A percentile compares a stretch with the other conserved stretches of the same genome.
These are phyloP conservation scores for Hippocampus zosterae DNA, from an alignment of 2,113 vertebrate species.

Conservation along the genomic window DNA sequence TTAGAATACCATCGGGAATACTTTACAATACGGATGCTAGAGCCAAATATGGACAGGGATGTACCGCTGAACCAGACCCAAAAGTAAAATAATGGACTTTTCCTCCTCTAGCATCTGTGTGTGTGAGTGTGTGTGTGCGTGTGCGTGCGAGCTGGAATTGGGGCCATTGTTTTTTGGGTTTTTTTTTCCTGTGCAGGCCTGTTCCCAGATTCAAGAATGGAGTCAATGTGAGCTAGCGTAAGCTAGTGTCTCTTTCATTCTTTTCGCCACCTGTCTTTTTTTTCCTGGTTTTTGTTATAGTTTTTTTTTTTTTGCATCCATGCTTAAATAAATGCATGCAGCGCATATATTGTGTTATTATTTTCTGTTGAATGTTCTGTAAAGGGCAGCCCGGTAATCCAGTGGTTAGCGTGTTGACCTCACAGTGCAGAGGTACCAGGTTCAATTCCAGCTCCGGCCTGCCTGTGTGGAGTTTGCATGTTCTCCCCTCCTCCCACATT, in stretches of 20 bases:
- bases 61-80: too few species aligned
- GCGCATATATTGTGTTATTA: too few species aligned
- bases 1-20: not conserved
- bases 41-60: not conserved
- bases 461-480: too few species aligned
- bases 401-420: too few species aligned
- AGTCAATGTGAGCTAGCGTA: slow-evolving; percentile 7
- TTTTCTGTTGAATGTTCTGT: too few species aligned
- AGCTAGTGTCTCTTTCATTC: not conserved
- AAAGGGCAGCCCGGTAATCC: too few species aligned
- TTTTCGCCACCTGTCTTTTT: not conserved
- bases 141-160: not conserved
- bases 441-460: too few species aligned
- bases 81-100: too few species aligned
- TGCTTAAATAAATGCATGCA: not conserved
- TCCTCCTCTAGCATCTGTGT: too few species aligned
- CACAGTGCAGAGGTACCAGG: too few species aligned
- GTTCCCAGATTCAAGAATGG: slow-evolving; percentile 42
- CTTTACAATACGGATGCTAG: not conserved
- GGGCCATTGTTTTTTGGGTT: not conserved
- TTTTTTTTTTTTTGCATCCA: not conserved
- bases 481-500: too few species aligned
- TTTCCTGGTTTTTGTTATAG: not conserved
- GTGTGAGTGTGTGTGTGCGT: too few species aligned
- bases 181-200: not conserved